Evolutionary conservation across 2,797 vertebrate genomes (phyloP), one percentile per base, ranked within the genome.

Genomic region (Rhyacichthys aspro): DNA sequence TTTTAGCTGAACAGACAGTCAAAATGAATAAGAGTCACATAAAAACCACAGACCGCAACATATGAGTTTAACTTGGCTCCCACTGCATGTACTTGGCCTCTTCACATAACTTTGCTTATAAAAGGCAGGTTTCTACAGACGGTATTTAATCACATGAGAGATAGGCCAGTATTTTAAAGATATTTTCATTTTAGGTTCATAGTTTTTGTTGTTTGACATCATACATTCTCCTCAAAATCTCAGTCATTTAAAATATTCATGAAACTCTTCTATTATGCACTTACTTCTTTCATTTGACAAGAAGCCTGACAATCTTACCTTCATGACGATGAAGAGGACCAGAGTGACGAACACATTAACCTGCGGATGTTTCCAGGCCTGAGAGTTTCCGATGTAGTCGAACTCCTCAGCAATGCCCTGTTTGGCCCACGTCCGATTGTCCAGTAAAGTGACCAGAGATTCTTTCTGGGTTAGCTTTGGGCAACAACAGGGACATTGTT

Each of bases 321-420:
- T 98, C 97, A 99, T 99, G 68, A 99, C 84, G 41, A 97, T 96
- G 90, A 99, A 99, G 76, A 98, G 74, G 10, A 97, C 91, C 1
- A 99, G 92, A 0, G 95, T 97, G 90, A 98, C 78, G 0, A 98
- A 99, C 79, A 99, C 88, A 0, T 97, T 99, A 87, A 95, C 91
- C 42, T 90, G 95, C 0, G 96, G 96, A 52, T 97, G 94, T 59
- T 78, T 93, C 97, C 97, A 98, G 63, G 95, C 96, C 47, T 93
- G 90, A 1, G 95, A 89, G 49, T 93, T 90, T 46, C 93, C 92
- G 1, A 93, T 85, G 18, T 93, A 94, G 62, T 94, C 94, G 0
- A 98, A 95, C 70, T 97, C 96, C 17, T 97, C 93, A 0, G 84
- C 91, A 2, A 96, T 85, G 12, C 94, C 95, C 69, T 95, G 95